A percentile compares a stretch with the other conserved stretches of the same genome.
Conservation (phyloP, 2,113 vertebrate genomes). For the Steatornis caripensis region DNA sequence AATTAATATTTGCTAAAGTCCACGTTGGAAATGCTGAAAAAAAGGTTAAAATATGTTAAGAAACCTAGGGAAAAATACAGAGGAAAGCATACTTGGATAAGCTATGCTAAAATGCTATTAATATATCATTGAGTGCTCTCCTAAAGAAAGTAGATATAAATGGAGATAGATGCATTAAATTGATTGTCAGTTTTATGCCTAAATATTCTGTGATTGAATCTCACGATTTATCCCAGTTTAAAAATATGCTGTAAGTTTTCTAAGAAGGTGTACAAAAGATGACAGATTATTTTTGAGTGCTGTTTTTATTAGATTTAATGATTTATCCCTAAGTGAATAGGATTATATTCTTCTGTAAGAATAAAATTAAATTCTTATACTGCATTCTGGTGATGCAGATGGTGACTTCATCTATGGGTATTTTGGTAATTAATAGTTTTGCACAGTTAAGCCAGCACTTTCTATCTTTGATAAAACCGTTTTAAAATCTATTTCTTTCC, state of each 20-base stretch:
- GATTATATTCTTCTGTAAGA: background rate
- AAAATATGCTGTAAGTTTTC: background rate
- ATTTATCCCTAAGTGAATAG: background rate
- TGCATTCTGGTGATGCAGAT: background rate
- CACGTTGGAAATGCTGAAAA: conserved; percentile 32
- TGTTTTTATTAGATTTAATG: background rate
- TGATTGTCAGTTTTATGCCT: background rate
- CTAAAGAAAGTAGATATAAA: background rate
- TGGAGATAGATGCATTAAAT: background rate
- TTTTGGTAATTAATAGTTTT: background rate
- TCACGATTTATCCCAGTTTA: background rate
- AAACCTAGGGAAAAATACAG: conserved; percentile 8
- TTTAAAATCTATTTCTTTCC: background rate
- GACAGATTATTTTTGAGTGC: background rate
- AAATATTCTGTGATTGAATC: background rate
- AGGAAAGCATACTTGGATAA: conserved; percentile 1
- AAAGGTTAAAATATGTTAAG: conserved; percentile 57
- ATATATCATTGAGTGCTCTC: background rate
- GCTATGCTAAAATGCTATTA: background rate
- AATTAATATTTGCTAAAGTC: conserved; percentile 47
- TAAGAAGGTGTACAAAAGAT: background rate
- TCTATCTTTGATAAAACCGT: background rate
- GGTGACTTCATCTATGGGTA: background rate
- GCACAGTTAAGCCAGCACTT: background rate
- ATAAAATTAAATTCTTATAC: background rate